Conservation (phyloP, 1,140 invertebrate genomes). For the Wiebesia pumilae region DNA sequence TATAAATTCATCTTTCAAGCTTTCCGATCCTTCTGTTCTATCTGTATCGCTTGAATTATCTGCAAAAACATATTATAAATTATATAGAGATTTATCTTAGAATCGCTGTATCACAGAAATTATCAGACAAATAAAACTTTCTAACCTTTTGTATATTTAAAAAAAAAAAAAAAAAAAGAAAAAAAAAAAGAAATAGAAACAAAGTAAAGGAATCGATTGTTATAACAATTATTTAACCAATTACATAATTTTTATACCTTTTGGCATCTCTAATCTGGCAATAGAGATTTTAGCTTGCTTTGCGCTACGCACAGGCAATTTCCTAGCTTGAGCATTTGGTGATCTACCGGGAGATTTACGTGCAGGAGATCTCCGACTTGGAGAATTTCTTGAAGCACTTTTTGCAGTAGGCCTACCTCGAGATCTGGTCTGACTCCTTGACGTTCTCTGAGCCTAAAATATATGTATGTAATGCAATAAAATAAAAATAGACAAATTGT, state of each 20-base stretch:
- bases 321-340: slow-evolving; percentile 58
- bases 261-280: slow-evolving; percentile 59
- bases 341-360: slow-evolving; percentile 57
- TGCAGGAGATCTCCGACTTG: slow-evolving; percentile 60
- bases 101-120: too few species aligned
- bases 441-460: slow-evolving; percentile 58
- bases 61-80: neutral
- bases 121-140: too few species aligned
- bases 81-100: neutral
- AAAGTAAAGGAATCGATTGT: too few species aligned
- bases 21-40: slow-evolving; percentile 54
- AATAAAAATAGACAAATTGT: slow-evolving; percentile 9
- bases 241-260: slow-evolving; percentile 51
- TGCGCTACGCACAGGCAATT: slow-evolving; percentile 58
- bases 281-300: slow-evolving; percentile 62
- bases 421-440: slow-evolving; percentile 60
- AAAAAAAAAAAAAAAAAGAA: too few species aligned
- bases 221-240: neutral
- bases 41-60: slow-evolving; percentile 60
- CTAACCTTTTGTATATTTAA: neutral
- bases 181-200: too few species aligned
- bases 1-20: slow-evolving; percentile 53
- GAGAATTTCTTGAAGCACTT: slow-evolving; percentile 63
- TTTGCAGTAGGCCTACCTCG: slow-evolving; percentile 49
- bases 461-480: slow-evolving; percentile 11